These are phyloP conservation scores for Babylonia areolata DNA, from an alignment of 1,140 invertebrate species.

Conservation along the genomic window DNA sequence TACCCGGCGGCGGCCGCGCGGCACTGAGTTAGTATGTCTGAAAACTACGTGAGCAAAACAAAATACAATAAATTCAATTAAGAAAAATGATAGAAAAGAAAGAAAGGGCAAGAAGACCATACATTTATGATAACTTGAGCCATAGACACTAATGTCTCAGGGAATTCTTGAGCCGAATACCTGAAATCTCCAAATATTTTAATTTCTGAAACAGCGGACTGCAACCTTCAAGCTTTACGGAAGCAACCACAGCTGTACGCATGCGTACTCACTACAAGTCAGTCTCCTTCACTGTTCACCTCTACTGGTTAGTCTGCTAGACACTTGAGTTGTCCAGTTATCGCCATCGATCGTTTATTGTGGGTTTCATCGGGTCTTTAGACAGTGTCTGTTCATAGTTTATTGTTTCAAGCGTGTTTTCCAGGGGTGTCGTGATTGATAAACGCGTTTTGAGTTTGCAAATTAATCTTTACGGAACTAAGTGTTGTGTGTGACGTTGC, in stretches of 20 bases:
- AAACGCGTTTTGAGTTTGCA: neutral
- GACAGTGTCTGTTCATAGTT: neutral
- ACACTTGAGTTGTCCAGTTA: constrained; percentile 21
- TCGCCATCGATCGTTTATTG: neutral
- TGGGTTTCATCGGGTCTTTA: neutral
- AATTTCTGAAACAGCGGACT: neutral
- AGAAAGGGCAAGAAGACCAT: no score
- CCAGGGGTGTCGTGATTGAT: neutral
- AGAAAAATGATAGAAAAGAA: no score
- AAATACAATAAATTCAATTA: no score
- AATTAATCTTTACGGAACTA: neutral
- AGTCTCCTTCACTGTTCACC: constrained; percentile 55
- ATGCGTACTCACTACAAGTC: constrained; percentile 34
- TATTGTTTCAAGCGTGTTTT: neutral
- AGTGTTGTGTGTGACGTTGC: constrained; percentile 12
- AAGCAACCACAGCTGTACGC: constrained; percentile 37
- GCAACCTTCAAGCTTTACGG: neutral
- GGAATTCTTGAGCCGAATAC: no score
- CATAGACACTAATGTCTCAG: no score
- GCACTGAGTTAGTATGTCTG: no score
- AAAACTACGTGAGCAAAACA: no score
- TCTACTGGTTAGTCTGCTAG: constrained; percentile 42
- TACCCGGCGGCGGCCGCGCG: no score
- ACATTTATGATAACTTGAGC: no score
- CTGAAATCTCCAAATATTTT: no score